Evolutionary conservation across 2,113 vertebrate species (phyloP).

Genomic region (Corvus hawaiiensis): DNA sequence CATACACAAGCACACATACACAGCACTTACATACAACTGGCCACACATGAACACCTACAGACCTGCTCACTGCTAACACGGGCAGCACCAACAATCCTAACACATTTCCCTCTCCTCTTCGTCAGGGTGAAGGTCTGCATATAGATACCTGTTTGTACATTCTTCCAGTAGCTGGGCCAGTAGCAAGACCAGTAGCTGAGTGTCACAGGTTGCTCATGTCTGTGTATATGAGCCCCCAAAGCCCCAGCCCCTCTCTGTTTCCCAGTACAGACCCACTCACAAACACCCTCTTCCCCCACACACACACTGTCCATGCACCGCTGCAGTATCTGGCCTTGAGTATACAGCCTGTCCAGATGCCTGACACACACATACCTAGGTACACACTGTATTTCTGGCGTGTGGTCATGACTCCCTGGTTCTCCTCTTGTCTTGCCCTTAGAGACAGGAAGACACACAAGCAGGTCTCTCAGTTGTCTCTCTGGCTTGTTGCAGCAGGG

Average conservation of each 20-base stretch:
- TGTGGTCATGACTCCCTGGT: neutral
- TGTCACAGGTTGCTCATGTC: neutral
- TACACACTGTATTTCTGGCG: neutral
- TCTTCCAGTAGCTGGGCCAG: neutral
- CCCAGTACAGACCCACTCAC: neutral
- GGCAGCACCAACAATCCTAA: neutral
- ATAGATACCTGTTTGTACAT: neutral
- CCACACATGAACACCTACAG: neutral
- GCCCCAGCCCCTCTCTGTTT: neutral
- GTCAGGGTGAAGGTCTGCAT: neutral
- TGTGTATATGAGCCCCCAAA: neutral
- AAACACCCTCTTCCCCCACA: fast-evolving
- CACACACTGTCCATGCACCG: fast-evolving
- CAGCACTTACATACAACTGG: fast-evolving
- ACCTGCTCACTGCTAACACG: fast-evolving
- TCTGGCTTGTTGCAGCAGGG: neutral
- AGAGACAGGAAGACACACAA: no score
- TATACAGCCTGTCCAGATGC: neutral
- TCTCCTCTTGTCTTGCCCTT: neutral
- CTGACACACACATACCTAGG: neutral
- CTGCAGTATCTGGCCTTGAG: neutral
- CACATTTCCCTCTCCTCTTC: neutral
- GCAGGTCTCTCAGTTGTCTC: neutral
- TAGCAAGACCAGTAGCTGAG: neutral
- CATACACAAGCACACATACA: no score